Evolutionary conservation across 2,797 vertebrate genomes (phyloP).

Genomic region (Etheostoma nigrum): DNA sequence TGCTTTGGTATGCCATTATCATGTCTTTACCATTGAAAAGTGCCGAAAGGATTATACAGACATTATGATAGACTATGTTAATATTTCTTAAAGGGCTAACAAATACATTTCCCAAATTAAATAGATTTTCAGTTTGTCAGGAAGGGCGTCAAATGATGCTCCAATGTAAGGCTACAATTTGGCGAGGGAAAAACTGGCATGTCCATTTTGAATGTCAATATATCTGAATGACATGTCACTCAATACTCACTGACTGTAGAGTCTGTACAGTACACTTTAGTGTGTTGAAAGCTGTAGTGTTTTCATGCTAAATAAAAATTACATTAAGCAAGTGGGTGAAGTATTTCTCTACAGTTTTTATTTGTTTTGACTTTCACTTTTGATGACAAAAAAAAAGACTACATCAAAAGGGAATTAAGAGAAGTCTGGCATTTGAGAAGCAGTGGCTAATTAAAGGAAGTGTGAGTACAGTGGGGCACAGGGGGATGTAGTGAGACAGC

Average conservation of each 20-base stretch:
- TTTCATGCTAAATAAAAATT: too few species aligned
- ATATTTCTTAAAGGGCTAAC: neutral
- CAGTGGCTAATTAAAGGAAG: slow-evolving; percentile 17
- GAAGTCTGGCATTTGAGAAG: neutral
- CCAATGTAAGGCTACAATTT: too few species aligned
- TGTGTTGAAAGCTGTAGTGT: too few species aligned
- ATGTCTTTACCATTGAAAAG: neutral
- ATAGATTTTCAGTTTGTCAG: too few species aligned
- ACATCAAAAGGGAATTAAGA: neutral
- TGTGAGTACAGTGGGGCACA: neutral
- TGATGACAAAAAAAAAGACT: neutral
- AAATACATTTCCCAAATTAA: too few species aligned
- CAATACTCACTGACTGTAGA: too few species aligned
- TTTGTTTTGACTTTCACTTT: neutral
- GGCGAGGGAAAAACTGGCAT: too few species aligned
- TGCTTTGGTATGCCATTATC: neutral
- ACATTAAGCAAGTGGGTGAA: too few species aligned
- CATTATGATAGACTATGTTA: neutral
- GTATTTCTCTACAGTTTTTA: neutral
- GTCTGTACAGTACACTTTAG: too few species aligned
- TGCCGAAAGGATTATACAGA: neutral
- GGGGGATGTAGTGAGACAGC: neutral
- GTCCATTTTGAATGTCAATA: too few species aligned
- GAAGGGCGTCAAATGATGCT: too few species aligned
- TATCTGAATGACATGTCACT: too few species aligned